phyloP scores from a whole-genome alignment of 1,140 invertebrate genomes.

The Delia radicum region DNA sequence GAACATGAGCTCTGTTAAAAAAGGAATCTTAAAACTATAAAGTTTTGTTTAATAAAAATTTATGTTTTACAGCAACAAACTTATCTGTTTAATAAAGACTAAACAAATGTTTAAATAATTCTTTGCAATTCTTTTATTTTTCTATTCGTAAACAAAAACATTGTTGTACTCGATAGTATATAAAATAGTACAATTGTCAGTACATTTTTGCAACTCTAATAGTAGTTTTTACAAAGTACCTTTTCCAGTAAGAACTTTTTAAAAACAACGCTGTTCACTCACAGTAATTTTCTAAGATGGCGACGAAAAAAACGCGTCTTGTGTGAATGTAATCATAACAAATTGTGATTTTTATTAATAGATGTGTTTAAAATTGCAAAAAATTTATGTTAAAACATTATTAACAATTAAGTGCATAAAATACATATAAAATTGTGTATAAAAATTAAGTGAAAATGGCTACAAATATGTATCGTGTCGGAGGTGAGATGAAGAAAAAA shows the following conservation, averaged over 20 bases:
- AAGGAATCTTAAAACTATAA: no score
- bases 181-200: no score
- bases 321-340: slow-evolving; percentile 57
- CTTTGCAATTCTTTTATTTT: no score
- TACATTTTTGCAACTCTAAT: no score
- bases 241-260: background rate
- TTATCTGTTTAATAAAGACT: no score
- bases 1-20: no score
- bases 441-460: slow-evolving; percentile 70
- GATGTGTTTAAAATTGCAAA: slow-evolving; percentile 49
- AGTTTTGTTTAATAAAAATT: no score
- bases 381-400: slow-evolving; percentile 49
- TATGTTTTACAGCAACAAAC: no score
- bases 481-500: slow-evolving; percentile 71
- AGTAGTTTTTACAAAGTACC: background rate
- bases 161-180: background rate
- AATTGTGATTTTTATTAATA: slow-evolving; percentile 41
- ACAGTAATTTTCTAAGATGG: slow-evolving; percentile 52
- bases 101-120: no score
- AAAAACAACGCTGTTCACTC: background rate
- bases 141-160: background rate
- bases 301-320: slow-evolving; percentile 56
- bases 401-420: slow-evolving; percentile 43
- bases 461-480: slow-evolving; percentile 95
- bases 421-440: slow-evolving; percentile 54